Evolutionary conservation across 2,888 invertebrate genomes (phyloP).

Genomic region (Erebia palarica): DNA sequence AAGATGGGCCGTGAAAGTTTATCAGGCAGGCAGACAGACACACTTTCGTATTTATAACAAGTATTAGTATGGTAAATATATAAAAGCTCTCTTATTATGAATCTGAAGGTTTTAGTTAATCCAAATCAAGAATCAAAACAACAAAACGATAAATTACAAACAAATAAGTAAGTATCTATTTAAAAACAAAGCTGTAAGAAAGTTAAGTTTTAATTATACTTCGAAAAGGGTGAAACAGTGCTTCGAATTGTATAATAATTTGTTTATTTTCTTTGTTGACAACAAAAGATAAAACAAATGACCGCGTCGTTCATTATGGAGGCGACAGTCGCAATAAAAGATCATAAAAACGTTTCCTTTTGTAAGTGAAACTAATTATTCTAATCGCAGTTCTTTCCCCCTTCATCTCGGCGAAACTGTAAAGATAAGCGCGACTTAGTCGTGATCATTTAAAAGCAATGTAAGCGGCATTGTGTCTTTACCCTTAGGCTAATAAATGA

Average conservation of each 20-base stretch:
- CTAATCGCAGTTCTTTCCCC: conserved; percentile 18
- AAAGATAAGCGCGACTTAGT: conserved; percentile 15
- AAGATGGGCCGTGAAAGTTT: no score
- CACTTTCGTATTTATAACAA: no score
- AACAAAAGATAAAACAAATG: conserved; percentile 27
- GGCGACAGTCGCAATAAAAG: conserved; percentile 24
- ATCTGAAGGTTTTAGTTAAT: not conserved
- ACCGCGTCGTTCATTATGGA: conserved; percentile 13
- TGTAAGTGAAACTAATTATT: conserved; percentile 25
- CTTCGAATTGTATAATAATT: conserved; percentile 19
- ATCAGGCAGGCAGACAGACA: no score
- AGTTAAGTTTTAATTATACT: conserved; percentile 23
- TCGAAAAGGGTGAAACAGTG: conserved; percentile 24
- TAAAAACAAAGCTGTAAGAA: conserved; percentile 3
- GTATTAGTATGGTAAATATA: no score
- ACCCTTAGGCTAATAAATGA: not conserved
- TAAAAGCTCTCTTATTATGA: no score
- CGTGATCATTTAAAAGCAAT: not conserved
- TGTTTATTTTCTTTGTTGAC: conserved; percentile 28
- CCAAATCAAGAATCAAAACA: not conserved
- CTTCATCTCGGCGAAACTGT: conserved; percentile 5
- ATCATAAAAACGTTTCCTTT: conserved; percentile 25
- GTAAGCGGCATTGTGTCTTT: not conserved
- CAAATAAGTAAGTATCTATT: not conserved
- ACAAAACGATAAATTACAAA: not conserved